These are phyloP conservation scores for Scaptomyza parva DNA, from an alignment of 2,888 invertebrate genomes.

Conservation along the genomic window DNA sequence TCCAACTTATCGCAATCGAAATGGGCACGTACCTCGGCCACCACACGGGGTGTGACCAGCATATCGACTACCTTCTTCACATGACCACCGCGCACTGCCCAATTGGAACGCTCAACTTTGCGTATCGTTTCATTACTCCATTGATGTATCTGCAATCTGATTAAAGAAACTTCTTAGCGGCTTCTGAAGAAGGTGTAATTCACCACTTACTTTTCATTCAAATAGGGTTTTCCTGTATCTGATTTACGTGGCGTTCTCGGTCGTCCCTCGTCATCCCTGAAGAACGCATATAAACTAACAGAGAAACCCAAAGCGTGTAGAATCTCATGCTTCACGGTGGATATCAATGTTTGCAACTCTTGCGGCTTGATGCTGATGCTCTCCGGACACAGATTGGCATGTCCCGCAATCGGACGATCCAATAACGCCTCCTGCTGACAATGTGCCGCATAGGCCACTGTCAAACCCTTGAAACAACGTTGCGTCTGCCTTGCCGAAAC, in stretches of 20 bases:
- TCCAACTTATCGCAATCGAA: constrained; percentile 95
- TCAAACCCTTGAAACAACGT: constrained; percentile 95
- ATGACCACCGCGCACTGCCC: constrained; percentile 92
- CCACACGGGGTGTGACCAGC: constrained; percentile 96
- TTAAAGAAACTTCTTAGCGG: constrained; percentile 17
- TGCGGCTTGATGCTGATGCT: constrained; percentile 96
- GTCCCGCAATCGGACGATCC: constrained; percentile 99
- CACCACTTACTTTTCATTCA: constrained; percentile 92
- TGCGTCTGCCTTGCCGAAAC: constrained; percentile 97
- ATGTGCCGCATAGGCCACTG: constrained; percentile 99
- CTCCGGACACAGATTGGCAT: constrained; percentile 98
- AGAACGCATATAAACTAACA: constrained; percentile 97
- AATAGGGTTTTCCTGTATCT: constrained; percentile 94
- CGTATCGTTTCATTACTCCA: constrained; percentile 96
- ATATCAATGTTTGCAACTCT: constrained; percentile 95
- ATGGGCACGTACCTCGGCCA: constrained; percentile 93
- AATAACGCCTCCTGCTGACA: constrained; percentile 97
- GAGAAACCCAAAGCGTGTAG: constrained; percentile 99
- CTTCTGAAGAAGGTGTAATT: background rate
- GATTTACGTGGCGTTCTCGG: constrained; percentile 92
- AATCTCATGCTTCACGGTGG: constrained; percentile 99
- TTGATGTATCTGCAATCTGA: constrained; percentile 94
- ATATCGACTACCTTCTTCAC: constrained; percentile 92
- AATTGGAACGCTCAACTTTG: constrained; percentile 89
- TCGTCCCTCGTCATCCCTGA: constrained; percentile 93